Base-by-base conservation (phyloP, 1,140 invertebrate genomes). In the Limonius californicus region DNA sequence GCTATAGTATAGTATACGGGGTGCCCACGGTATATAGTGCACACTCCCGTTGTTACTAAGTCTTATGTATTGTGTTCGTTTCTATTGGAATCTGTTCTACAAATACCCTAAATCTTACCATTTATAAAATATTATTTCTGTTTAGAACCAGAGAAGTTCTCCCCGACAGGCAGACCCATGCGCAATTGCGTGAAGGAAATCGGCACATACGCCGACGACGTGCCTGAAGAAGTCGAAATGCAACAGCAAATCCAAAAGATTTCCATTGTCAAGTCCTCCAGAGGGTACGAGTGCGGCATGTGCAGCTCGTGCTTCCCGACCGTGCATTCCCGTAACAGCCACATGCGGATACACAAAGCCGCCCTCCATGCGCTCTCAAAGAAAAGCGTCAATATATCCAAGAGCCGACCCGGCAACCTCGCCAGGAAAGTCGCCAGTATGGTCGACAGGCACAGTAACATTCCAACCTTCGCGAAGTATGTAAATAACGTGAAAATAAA, bases 261-360 rank as follows among this genome's bases (percentile, higher is more conserved):
- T 9, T 53, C 64, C 12, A 14, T 15, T 50, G 23, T 50, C 20
- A 54, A 32, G 32, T 2, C 61, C 55, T 2, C 54, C 35, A 61
- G 66, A 58, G 69, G 66, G 21, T 73, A 71, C 27, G 68, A 74
- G 11, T 77, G 75, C 54, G 68, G 66, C 39, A 67, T 74, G n/a
- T 76, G 75, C 58, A 70, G 68, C 20, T 71, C 71, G 0, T 69
- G 72, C 1, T 77, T 77, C 56, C 72, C 72, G 1, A 73, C 74
- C 1, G 69, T 73, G 9, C 70, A 74, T 45, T 77, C 75, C 0
- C 61, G 75, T 19, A 77, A 77, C 39, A 75, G 72, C 58, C 75
- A 76, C 61, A 77, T 76, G 74, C 53, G 74, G 9, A 74, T 76
- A 8, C 74, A 76, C 54, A 76, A 74, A 61, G 67, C 68, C 30